Conservation (phyloP, 2,888 invertebrate species). For the Troilus luridus region DNA sequence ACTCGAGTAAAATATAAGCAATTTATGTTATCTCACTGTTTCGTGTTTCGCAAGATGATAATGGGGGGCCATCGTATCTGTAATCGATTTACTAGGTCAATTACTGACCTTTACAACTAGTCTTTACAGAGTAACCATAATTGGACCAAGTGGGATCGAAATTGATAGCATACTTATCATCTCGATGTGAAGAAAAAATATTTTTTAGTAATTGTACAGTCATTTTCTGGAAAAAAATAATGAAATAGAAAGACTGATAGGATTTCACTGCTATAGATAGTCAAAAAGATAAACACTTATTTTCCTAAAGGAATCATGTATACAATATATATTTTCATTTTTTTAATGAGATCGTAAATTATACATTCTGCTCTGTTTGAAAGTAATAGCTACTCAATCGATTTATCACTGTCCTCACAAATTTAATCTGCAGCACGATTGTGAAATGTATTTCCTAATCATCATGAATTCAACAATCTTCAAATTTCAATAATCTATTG, state of each 20-base stretch:
- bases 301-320: not conserved
- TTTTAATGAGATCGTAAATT: too few species aligned
- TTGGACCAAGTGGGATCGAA: constrained; percentile 16
- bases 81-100: constrained; percentile 5
- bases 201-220: not conserved
- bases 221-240: not conserved
- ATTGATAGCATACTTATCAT: not conserved
- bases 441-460: too few species aligned
- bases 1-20: not conserved
- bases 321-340: too few species aligned
- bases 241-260: not conserved
- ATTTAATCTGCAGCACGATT: too few species aligned
- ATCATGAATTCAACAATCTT: too few species aligned
- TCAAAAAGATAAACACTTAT: not conserved
- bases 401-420: too few species aligned
- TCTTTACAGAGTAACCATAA: not conserved
- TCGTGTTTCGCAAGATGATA: not conserved
- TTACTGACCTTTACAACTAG: constrained; percentile 34
- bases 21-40: not conserved
- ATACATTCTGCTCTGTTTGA: too few species aligned
- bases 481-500: too few species aligned
- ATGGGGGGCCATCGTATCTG: constrained; percentile 1
- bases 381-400: too few species aligned
- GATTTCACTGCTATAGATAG: not conserved
- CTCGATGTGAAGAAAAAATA: not conserved